These are phyloP conservation scores for Nymphicus hollandicus DNA, from an alignment of 2,113 vertebrate species.

Conservation along the genomic window DNA sequence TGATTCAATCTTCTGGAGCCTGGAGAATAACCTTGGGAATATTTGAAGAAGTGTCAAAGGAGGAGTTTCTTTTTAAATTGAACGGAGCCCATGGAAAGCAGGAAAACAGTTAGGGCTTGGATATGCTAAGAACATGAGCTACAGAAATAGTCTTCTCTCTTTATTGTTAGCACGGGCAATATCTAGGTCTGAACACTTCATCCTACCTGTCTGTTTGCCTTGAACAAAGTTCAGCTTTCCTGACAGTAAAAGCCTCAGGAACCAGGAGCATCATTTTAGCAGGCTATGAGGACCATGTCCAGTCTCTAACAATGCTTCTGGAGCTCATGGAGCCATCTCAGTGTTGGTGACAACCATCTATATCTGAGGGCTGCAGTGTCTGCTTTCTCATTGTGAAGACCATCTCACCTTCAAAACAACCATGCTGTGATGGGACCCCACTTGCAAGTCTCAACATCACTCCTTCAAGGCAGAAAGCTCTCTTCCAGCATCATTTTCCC, in stretches of 20 bases:
- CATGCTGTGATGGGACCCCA: rapidly evolving
- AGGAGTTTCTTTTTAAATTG: neutral
- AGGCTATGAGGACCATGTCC: neutral
- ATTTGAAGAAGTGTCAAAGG: neutral
- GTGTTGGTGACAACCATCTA: neutral
- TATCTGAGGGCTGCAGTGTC: rapidly evolving
- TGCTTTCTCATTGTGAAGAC: rapidly evolving
- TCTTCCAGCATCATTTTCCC: neutral
- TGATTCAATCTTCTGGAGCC: neutral
- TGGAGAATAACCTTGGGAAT: neutral
- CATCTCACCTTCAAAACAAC: rapidly evolving
- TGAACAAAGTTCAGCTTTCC: neutral
- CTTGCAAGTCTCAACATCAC: neutral
- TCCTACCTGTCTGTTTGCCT: rapidly evolving
- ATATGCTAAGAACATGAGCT: neutral
- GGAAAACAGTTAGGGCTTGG: neutral
- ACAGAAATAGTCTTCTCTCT: neutral
- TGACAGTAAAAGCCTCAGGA: neutral
- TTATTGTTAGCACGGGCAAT: neutral
- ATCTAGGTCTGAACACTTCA: neutral
- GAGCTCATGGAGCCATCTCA: neutral
- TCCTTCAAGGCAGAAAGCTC: neutral
- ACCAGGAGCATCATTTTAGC: neutral
- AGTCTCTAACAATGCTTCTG: neutral
- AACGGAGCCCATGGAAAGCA: neutral